Percentiles rank a stretch among this genome's conserved stretches.
Conservation (phyloP, 2,113 vertebrate genomes). For the Syrrhaptes paradoxus region DNA sequence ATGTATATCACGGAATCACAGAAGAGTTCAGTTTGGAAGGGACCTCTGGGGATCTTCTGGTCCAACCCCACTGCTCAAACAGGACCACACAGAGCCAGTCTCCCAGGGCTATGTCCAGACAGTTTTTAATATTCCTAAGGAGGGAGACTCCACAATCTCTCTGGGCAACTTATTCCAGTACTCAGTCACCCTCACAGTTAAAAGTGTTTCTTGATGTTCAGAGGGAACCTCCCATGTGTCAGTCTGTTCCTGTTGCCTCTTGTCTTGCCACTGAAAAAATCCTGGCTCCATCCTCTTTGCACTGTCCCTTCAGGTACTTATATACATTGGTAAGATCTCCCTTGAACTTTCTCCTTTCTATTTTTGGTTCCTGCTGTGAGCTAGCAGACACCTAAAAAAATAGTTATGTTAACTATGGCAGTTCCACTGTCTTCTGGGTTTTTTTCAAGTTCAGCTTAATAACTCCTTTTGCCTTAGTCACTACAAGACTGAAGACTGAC, state of each 20-base stretch:
- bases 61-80: not conserved
- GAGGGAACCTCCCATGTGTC: not conserved
- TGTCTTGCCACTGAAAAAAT: not conserved
- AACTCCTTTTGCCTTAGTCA: not conserved
- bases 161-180: not conserved
- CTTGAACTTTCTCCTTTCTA: not conserved
- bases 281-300: not conserved
- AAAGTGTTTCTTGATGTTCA: not conserved
- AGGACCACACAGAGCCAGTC: not conserved
- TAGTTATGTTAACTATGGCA: not conserved
- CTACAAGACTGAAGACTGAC: not conserved
- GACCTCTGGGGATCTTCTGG: not conserved
- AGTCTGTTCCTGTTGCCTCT: not conserved
- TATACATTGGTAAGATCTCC: not conserved
- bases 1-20: not conserved
- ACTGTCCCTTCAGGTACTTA: not conserved
- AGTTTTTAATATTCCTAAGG: not conserved
- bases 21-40: not conserved
- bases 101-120: no score
- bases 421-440: not conserved
- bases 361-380: accelerated
- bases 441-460: not conserved
- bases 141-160: not conserved
- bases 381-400: not conserved
- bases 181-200: not conserved